Evolutionary conservation across 1,140 invertebrate species (phyloP), one percentile per base, ranked within the genome.

Genomic region (Brachionus koreanus): DNA sequence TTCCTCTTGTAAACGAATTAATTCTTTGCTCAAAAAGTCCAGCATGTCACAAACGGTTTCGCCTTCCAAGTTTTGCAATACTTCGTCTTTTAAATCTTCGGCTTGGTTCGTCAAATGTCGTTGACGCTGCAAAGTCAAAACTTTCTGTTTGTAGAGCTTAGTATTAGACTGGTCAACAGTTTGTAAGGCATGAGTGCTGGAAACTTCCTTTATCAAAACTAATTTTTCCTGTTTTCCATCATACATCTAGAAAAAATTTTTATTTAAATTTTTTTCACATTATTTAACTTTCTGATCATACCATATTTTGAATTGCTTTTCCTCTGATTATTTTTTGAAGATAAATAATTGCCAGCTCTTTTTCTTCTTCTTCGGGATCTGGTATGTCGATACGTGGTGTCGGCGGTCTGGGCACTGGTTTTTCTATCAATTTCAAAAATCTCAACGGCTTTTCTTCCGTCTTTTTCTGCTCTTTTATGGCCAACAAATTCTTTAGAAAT

Each of bases 11-110:
- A 94, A 87, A 83, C 92, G 89, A 65, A 91, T 86, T 69, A 93
- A 86, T 87, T 94, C 93, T 87, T 93, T 93, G 86, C 91, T 92
- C 16, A 94, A 87, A 87, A 92, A 93, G 86, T 93, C 92, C 77
- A 93, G 85, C 74, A 91, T 90, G 13, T 90, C 90, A 0, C 91
- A 90, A 5, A 93, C 87, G 1, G 91, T 90, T 37, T 89, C 89
- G 5, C 92, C 92, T 85, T 93, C 90, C 29, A 89, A 35, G 3
- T 87, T 84, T 46, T 86, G 86, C 57, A 89, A 19, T 12, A 85
- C 75, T 49, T 86, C 84, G 10, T 72, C 83, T 1, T 84, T 82
- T 7, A 82, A 13, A 23, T 65, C 33, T 25, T 69, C 42, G 16
- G 37, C 23, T 79, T 88, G 87, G 83, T 88, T 87, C 79, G 88